These are phyloP conservation scores for Gnathonemus echidnorhynchus DNA, from an alignment of 2,113 vertebrate species.

Conservation along the genomic window DNA sequence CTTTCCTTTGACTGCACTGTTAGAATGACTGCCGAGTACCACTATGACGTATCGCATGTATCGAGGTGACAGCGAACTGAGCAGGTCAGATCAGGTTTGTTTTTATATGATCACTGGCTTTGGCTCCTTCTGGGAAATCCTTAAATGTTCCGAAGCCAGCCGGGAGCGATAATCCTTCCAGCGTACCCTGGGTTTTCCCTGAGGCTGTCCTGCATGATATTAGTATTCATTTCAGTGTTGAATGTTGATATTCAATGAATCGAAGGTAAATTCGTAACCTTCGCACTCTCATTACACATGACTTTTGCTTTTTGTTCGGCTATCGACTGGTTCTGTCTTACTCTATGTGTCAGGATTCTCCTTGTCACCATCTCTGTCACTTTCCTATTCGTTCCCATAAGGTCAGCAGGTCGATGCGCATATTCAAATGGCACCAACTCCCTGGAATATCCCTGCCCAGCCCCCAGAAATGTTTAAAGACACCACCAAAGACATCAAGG, in stretches of 20 bases:
- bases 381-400: constrained; percentile 31
- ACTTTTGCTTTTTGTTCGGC: background rate
- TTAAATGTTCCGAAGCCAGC: background rate
- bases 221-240: background rate
- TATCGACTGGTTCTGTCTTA: background rate
- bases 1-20: background rate
- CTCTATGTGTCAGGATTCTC: background rate
- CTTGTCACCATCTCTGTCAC: background rate
- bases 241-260: background rate
- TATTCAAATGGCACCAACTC: constrained; percentile 50
- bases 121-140: background rate
- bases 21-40: background rate
- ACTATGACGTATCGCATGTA: background rate
- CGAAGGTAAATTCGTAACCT: background rate
- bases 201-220: background rate
- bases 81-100: background rate
- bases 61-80: background rate
- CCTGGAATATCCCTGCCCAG: constrained; percentile 57
- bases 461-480: constrained; percentile 54
- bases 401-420: constrained; percentile 59
- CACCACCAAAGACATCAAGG: constrained; percentile 44
- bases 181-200: background rate
- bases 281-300: background rate
- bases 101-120: background rate
- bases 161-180: background rate